phyloP scores from a whole-genome alignment of 1,140 invertebrate genomes.

The Sitodiplosis mosellana region DNA sequence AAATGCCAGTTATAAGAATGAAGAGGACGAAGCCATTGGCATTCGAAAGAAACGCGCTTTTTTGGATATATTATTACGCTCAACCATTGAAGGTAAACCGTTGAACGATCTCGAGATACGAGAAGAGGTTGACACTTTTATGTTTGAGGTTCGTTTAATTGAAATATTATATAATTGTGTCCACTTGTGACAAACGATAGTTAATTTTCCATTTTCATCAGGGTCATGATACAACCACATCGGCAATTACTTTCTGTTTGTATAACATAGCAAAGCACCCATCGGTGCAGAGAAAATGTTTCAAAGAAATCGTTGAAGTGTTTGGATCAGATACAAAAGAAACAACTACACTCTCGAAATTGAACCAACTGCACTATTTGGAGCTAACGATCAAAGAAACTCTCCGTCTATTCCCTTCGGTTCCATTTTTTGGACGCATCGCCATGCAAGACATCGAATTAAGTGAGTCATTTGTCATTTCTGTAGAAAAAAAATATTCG shows the following conservation, averaged over 20 bases:
- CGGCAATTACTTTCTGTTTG: slow-evolving; percentile 13
- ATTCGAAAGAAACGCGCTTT: slow-evolving; percentile 47
- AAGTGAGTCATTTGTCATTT: not conserved
- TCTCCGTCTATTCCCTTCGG: slow-evolving; percentile 38
- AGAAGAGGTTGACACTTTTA: slow-evolving; percentile 57
- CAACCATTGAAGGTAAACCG: slow-evolving; percentile 31
- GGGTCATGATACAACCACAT: slow-evolving; percentile 17
- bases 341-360: slow-evolving; percentile 27
- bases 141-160: slow-evolving; percentile 42
- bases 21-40: slow-evolving; percentile 9
- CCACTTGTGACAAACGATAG: not conserved
- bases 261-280: slow-evolving; percentile 13
- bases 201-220: not conserved
- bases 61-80: slow-evolving; percentile 52
- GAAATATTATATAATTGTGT: not conserved
- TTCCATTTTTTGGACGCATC: slow-evolving; percentile 33
- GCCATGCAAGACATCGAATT: slow-evolving; percentile 20
- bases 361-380: slow-evolving; percentile 33
- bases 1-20: not conserved
- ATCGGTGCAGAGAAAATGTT: slow-evolving; percentile 28
- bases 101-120: slow-evolving; percentile 45
- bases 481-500: too few species aligned
- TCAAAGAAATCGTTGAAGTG: slow-evolving; percentile 35
- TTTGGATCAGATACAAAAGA: slow-evolving; percentile 23
- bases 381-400: slow-evolving; percentile 44